phyloP scores from a whole-genome alignment of 2,113 vertebrate genomes.

The Brachyhypopomus occidentalis region DNA sequence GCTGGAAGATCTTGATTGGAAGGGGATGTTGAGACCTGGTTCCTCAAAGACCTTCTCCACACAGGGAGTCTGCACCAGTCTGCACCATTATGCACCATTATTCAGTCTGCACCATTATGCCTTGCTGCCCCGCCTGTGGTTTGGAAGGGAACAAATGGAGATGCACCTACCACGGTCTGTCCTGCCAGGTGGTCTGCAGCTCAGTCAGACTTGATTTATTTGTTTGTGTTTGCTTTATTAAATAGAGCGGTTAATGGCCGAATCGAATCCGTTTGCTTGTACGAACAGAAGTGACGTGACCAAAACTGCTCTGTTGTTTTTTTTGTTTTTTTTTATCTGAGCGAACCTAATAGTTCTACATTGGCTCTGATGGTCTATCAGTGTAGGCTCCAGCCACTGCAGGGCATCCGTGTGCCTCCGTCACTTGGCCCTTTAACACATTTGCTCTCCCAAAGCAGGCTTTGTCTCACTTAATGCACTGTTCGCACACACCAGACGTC shows the following conservation, averaged over 20 bases:
- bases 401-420: background rate
- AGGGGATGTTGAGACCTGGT: background rate
- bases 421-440: background rate
- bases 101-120: constrained; percentile 10
- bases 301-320: background rate
- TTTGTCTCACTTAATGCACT: constrained; percentile 27
- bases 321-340: background rate
- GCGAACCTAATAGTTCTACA: constrained; percentile 2
- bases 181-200: background rate
- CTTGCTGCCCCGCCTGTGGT: background rate
- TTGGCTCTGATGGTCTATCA: background rate
- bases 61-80: no score
- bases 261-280: constrained; percentile 24
- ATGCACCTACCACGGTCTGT: constrained; percentile 4
- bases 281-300: constrained; percentile 9
- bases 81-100: constrained; percentile 9
- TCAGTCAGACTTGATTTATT: constrained; percentile 1
- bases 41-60: background rate
- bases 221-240: constrained; percentile 22
- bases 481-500: background rate
- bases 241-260: constrained; percentile 25
- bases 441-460: constrained; percentile 14
- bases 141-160: constrained; percentile 5
- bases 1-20: background rate
- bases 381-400: background rate